phyloP scores from a whole-genome alignment of 2,113 vertebrate genomes.

The Indicator indicator region DNA sequence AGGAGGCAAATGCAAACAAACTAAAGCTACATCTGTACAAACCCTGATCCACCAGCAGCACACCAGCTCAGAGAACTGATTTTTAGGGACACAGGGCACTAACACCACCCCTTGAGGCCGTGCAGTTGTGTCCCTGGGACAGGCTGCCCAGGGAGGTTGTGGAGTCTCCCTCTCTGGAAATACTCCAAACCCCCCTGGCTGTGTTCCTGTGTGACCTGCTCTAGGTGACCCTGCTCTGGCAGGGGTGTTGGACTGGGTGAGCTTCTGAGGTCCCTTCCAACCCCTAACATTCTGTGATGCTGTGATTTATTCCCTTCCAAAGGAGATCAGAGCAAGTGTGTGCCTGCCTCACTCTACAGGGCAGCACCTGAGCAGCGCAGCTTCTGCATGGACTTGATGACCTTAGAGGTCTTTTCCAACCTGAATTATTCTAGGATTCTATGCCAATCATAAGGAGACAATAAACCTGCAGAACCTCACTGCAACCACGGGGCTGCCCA shows the following conservation, averaged over 20 bases:
- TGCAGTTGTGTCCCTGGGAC: neutral
- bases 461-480: neutral
- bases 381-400: neutral
- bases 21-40: rapidly evolving
- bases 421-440: too few species aligned
- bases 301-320: neutral
- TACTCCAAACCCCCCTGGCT: too few species aligned
- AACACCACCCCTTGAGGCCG: neutral
- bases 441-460: neutral
- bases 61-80: neutral
- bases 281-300: too few species aligned
- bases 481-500: neutral
- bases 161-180: too few species aligned
- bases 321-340: neutral
- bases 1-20: neutral
- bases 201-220: too few species aligned
- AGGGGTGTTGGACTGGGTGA: too few species aligned
- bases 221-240: too few species aligned
- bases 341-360: rapidly evolving
- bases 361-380: neutral
- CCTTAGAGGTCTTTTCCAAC: too few species aligned
- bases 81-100: neutral
- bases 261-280: too few species aligned
- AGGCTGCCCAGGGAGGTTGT: too few species aligned
- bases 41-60: neutral